Conservation (phyloP, 2,888 invertebrate species). For the Amphipoea oculea region DNA sequence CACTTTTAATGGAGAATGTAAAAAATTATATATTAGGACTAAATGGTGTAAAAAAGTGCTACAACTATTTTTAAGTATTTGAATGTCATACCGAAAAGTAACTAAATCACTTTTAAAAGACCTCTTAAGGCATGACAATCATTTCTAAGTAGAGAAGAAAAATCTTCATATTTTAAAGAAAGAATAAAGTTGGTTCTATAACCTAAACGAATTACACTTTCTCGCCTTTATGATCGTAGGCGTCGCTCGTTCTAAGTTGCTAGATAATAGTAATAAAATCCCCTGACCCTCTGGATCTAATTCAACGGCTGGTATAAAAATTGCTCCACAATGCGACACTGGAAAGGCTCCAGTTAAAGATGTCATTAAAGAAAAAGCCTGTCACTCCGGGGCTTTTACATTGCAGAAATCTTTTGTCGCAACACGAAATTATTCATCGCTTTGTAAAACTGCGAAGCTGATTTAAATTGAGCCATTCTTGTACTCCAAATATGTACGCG, state of each 20-base stretch:
- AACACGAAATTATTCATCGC: constrained; percentile 71
- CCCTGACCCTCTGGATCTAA: constrained; percentile 47
- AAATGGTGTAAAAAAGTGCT: neutral
- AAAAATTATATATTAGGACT: neutral
- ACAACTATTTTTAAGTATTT: constrained; percentile 1
- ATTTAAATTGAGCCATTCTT: constrained; percentile 67
- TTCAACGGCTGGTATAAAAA: constrained; percentile 62
- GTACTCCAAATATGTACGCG: constrained; percentile 43
- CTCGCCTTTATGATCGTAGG: constrained; percentile 27
- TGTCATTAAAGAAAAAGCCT: constrained; percentile 72
- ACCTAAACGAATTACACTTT: constrained; percentile 31
- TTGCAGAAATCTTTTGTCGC: constrained; percentile 74
- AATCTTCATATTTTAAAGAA: constrained; percentile 35
- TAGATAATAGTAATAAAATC: constrained; percentile 55
- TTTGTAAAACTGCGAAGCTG: constrained; percentile 64
- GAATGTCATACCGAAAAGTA: neutral
- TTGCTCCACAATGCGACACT: constrained; percentile 59
- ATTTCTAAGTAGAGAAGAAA: constrained; percentile 21
- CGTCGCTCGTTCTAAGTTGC: constrained; percentile 43
- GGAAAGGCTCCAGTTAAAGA: constrained; percentile 65
- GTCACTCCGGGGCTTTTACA: constrained; percentile 69
- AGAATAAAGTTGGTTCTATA: constrained; percentile 18
- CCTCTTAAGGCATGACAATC: constrained; percentile 31
- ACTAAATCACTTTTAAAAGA: neutral
- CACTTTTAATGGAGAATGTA: neutral